phyloP scores from a whole-genome alignment of 2,113 vertebrate species.

The Noturus placidus region DNA sequence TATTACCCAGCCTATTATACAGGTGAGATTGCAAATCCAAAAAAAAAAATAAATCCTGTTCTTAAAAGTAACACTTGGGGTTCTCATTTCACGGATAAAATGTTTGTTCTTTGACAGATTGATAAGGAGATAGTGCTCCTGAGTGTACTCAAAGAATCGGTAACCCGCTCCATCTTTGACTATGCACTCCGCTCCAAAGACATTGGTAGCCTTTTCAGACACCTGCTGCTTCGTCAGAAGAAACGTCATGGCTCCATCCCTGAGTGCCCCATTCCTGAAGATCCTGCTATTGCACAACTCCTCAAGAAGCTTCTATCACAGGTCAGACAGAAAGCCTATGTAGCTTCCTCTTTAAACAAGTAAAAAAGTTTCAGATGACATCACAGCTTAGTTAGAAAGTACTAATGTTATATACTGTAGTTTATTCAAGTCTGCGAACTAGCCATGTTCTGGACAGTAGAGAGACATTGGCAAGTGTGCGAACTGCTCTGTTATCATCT shows the following conservation, averaged over 20 bases:
- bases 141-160: constrained; percentile 93
- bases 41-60: too few species aligned
- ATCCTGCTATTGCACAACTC: constrained; percentile 90
- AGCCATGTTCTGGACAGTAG: background rate
- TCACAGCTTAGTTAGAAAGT: background rate
- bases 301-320: constrained; percentile 96
- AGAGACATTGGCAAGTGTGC: background rate
- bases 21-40: constrained; percentile 73
- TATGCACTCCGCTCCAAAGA: constrained; percentile 94
- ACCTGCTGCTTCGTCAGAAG: constrained; percentile 90
- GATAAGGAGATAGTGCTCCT: constrained; percentile 95
- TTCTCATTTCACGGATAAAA: background rate
- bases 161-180: constrained; percentile 96
- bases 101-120: constrained; percentile 72
- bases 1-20: constrained; percentile 93
- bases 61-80: background rate
- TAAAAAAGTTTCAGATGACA: background rate
- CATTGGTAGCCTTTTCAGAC: constrained; percentile 88
- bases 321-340: constrained; percentile 66
- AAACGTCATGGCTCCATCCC: constrained; percentile 83
- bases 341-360: background rate
- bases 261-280: constrained; percentile 87
- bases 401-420: background rate
- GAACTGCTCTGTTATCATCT: background rate
- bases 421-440: background rate